Percentiles rank a stretch among this genome's conserved stretches.
Conservation (phyloP, 2,113 vertebrate species). For the Amia ocellicauda region DNA sequence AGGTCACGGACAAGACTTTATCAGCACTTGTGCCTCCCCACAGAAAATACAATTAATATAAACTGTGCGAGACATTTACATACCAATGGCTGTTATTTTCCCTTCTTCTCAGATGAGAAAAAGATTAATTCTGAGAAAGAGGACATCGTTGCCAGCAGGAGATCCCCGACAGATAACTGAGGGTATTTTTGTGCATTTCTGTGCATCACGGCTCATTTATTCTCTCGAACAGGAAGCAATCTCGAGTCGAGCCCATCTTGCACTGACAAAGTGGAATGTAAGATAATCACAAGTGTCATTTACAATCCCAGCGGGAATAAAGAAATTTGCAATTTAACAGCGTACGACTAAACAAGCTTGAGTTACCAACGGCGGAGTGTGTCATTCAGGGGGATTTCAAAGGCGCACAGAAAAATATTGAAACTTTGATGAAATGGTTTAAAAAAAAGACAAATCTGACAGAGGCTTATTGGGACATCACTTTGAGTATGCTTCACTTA, state of each 20-base stretch:
- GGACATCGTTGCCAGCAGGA: neutral
- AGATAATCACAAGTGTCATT: slow-evolving; percentile 6
- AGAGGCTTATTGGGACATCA: neutral
- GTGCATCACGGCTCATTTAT: neutral
- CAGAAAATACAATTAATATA: too few relatives aligned
- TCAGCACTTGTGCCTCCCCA: too few relatives aligned
- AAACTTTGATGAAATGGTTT: neutral
- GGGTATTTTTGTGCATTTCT: neutral
- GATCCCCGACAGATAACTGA: neutral
- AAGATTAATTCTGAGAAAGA: too few relatives aligned
- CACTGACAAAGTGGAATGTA: neutral
- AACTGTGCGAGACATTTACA: too few relatives aligned
- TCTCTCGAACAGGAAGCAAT: neutral
- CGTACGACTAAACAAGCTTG: neutral
- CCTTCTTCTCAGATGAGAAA: too few relatives aligned
- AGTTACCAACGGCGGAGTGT: neutral
- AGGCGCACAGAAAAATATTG: too few relatives aligned
- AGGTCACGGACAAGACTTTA: too few relatives aligned
- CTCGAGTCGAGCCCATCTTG: neutral
- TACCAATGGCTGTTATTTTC: too few relatives aligned
- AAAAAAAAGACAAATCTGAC: neutral
- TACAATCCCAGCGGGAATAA: slow-evolving; percentile 1
- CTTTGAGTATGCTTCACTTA: neutral
- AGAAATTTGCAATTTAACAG: slow-evolving; percentile 1
- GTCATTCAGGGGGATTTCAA: neutral